These are phyloP conservation scores for Poeciliopsis occidentalis DNA, from an alignment of 2,113 vertebrate genomes.

Conservation along the genomic window DNA sequence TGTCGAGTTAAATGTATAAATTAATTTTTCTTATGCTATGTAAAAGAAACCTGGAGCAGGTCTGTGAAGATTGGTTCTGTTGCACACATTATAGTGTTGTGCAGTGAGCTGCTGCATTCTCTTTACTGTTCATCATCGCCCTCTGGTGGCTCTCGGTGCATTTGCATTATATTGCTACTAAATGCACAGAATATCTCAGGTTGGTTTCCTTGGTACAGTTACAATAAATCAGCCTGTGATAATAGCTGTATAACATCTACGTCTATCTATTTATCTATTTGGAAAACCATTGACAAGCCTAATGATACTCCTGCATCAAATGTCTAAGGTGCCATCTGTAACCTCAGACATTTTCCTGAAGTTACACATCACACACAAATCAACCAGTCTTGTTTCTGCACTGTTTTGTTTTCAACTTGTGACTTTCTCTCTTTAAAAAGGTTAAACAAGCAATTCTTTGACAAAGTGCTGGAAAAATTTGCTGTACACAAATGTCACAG, in stretches of 20 bases:
- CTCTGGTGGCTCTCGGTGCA: constrained; percentile 55
- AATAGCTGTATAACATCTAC: not conserved
- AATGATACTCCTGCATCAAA: too few species aligned
- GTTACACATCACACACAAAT: too few species aligned
- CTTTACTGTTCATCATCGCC: constrained; percentile 41
- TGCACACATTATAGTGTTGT: not conserved
- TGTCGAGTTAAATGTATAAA: not conserved
- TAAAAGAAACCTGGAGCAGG: too few species aligned
- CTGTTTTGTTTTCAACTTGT: not conserved
- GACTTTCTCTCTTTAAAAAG: not conserved
- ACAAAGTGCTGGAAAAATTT: not conserved
- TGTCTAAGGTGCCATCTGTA: too few species aligned
- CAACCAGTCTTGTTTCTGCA: too few species aligned
- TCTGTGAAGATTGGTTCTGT: too few species aligned
- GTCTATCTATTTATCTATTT: not conserved
- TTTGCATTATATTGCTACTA: constrained; percentile 1
- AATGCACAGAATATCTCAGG: not conserved
- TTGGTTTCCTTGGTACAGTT: not conserved
- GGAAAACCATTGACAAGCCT: too few species aligned
- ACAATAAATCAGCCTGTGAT: not conserved
- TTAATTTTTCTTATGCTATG: not conserved
- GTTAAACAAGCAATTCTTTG: not conserved
- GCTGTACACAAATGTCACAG: not conserved
- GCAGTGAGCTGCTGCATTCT: not conserved
- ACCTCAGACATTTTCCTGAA: too few species aligned